Conservation (phyloP, 1,140 invertebrate species). For the Ridgeia piscesae region DNA sequence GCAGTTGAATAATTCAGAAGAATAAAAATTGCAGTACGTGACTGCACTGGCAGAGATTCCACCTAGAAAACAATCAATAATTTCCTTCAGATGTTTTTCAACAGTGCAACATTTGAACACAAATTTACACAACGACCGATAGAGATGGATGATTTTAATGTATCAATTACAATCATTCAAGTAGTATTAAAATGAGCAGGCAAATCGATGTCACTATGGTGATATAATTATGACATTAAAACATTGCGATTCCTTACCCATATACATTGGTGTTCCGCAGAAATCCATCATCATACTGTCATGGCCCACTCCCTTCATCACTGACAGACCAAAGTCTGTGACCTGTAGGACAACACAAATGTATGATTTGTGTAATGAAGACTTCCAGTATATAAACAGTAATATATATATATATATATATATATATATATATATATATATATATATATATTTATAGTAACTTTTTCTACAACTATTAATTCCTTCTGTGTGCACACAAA, state of each 20-base stretch:
- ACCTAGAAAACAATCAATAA: neutral
- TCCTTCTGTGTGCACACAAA: too few species aligned
- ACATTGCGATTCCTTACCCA: conserved; percentile 54
- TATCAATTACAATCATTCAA: neutral
- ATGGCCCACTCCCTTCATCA: conserved; percentile 59
- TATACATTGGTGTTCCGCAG: conserved; percentile 65
- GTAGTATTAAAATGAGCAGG: neutral
- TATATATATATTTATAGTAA: too few species aligned
- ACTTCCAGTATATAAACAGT: neutral
- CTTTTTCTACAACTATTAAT: too few species aligned
- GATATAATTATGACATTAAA: neutral
- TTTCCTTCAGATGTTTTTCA: neutral
- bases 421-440: too few species aligned
- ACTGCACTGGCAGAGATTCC: conserved; percentile 1
- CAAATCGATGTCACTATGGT: neutral
- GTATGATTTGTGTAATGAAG: neutral
- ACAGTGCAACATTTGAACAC: conserved; percentile 12
- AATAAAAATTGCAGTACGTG: neutral
- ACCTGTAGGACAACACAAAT: conserved; percentile 49
- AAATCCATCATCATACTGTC: conserved; percentile 63
- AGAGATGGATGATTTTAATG: neutral
- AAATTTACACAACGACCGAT: neutral
- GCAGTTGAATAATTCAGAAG: neutral
- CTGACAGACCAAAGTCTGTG: conserved; percentile 65
- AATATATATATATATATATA: too few species aligned